Evolutionary conservation across 2,888 invertebrate species (phyloP).

Genomic region (Chromoteleia sp.): DNA sequence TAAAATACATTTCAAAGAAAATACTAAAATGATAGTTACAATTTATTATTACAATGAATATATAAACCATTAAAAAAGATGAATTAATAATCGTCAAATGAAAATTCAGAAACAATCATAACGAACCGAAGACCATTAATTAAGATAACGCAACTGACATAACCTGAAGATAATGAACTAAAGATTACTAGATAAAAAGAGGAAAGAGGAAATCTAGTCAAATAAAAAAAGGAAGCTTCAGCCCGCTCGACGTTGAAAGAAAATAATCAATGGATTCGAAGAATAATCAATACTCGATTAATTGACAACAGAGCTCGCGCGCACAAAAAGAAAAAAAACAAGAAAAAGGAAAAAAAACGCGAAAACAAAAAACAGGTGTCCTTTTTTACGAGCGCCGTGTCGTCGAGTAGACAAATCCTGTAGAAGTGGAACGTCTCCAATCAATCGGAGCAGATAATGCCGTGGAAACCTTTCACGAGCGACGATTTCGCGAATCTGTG

Average conservation of each 20-base stretch:
- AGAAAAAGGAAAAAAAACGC: not conserved
- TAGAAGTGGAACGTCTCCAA: conserved; percentile 66
- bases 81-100: no score
- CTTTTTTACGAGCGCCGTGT: conserved; percentile 50
- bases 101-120: no score
- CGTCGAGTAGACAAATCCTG: conserved; percentile 57
- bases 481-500: conserved; percentile 54
- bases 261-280: conserved; percentile 19
- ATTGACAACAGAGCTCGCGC: conserved; percentile 36
- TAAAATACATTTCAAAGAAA: no score
- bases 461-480: conserved; percentile 57
- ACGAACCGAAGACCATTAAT: no score
- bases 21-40: no score
- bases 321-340: conserved; percentile 5
- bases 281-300: conserved; percentile 61
- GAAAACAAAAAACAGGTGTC: conserved; percentile 46
- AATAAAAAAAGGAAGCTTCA: not conserved
- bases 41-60: no score
- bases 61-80: no score
- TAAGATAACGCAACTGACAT: no score
- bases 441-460: conserved; percentile 64
- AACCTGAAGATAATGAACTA: no score
- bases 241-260: conserved; percentile 24
- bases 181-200: not conserved
- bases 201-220: not conserved